phyloP scores from a whole-genome alignment of 2,888 invertebrate species.

The Andrena hattorfiana region DNA sequence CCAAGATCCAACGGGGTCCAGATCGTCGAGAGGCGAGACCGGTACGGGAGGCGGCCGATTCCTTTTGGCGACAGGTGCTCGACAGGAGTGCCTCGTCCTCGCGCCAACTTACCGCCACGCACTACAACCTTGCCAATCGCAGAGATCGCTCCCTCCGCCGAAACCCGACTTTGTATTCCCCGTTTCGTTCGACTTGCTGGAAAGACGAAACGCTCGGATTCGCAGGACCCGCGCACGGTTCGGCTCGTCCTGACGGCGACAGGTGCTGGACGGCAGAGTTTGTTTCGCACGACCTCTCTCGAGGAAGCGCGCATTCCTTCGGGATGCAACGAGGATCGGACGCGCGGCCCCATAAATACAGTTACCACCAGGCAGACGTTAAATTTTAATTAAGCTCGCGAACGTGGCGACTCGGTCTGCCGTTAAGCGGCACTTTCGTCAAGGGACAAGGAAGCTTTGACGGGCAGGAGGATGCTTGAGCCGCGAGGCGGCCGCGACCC shows the following conservation, averaged over 20 bases:
- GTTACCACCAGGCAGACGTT: conserved; percentile 45
- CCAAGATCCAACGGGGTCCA: conserved; percentile 43
- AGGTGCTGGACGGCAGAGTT: conserved; percentile 57
- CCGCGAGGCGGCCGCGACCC: not conserved
- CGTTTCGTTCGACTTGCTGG: not conserved
- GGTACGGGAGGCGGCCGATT: conserved; percentile 61
- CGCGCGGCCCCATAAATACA: conserved; percentile 18
- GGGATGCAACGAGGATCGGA: conserved; percentile 30
- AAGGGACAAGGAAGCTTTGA: not conserved
- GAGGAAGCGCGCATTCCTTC: conserved; percentile 26
- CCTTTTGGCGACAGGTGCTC: conserved; percentile 75
- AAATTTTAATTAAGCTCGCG: conserved; percentile 56
- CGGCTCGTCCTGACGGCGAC: conserved; percentile 45
- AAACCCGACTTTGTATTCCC: not conserved
- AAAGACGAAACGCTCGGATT: not conserved
- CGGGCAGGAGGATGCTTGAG: not conserved
- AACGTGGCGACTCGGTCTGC: conserved; percentile 10
- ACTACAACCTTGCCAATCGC: not conserved
- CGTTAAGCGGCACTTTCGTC: conserved; percentile 9
- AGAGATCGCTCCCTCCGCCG: too few relatives aligned
- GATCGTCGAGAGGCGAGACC: conserved; percentile 53
- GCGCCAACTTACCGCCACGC: conserved; percentile 29
- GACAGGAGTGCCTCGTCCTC: conserved; percentile 63
- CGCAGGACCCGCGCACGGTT: not conserved
- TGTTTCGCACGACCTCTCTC: conserved; percentile 44